A percentile compares a stretch with the other conserved stretches of the same genome.
These are phyloP conservation scores for Nemoura dubitans DNA, from an alignment of 2,888 invertebrate genomes.

Conservation along the genomic window DNA sequence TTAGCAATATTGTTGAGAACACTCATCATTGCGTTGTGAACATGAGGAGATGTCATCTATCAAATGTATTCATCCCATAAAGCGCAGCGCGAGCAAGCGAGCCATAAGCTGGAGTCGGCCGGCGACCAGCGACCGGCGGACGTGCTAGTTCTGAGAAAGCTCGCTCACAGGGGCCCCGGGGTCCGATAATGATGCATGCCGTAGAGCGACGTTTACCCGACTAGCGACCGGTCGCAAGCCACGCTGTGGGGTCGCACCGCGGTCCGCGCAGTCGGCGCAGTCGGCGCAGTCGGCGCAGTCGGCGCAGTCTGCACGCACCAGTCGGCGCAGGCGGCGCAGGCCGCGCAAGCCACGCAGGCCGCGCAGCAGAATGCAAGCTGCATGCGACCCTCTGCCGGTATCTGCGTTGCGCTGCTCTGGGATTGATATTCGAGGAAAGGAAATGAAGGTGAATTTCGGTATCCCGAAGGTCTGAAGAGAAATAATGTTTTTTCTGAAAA, in stretches of 20 bases:
- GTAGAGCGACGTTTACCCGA: background rate
- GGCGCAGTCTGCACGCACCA: background rate
- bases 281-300: background rate
- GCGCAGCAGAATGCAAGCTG: no score
- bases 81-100: background rate
- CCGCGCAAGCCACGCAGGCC: no score
- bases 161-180: background rate
- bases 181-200: conserved; percentile 17
- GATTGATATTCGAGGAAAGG: no score
- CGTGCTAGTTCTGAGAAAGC: background rate
- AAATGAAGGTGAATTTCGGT: no score
- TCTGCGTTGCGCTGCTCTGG: no score
- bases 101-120: background rate
- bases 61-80: conserved; percentile 14
- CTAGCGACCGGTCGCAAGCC: background rate
- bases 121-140: background rate
- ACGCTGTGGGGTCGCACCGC: background rate
- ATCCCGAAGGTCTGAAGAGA: no score
- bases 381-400: no score
- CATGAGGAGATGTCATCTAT: conserved; percentile 30
- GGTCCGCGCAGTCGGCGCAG: background rate
- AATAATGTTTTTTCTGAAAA: no score
- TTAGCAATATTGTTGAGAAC: conserved; percentile 36
- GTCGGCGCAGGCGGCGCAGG: background rate
- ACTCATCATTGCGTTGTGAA: conserved; percentile 36